A percentile compares a stretch with the other conserved stretches of the same genome.
phyloP scores from a whole-genome alignment of 35 echinoderm and acorn worm species.

The Apostichopus parvimensis region DNA sequence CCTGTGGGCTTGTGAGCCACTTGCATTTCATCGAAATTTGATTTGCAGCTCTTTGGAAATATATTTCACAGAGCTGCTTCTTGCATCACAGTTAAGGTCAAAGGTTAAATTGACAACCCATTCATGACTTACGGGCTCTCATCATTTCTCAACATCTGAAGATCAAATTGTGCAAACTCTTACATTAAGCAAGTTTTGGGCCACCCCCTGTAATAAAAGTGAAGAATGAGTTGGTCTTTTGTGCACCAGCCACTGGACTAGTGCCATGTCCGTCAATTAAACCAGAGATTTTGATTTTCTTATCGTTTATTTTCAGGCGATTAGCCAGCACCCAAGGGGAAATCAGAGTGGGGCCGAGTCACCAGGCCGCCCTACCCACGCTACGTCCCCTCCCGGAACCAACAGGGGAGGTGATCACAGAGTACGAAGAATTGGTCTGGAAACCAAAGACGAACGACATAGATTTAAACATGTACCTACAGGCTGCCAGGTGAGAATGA shows the following conservation, averaged over 20 bases:
- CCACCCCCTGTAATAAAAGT: too few relatives aligned
- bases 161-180: too few relatives aligned
- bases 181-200: too few relatives aligned
- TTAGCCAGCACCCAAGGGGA: constrained; percentile 96
- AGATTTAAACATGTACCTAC: constrained; percentile 91
- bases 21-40: too few relatives aligned
- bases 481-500: constrained; percentile 77
- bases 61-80: too few relatives aligned
- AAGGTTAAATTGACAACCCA: too few relatives aligned
- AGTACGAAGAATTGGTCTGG: constrained; percentile 90
- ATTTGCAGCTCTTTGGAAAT: too few relatives aligned
- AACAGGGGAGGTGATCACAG: constrained; percentile 26
- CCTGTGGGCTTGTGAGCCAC: too few relatives aligned
- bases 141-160: too few relatives aligned
- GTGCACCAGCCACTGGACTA: not conserved
- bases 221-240: not conserved
- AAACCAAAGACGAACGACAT: constrained; percentile 81
- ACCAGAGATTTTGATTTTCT: not conserved
- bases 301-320: constrained; percentile 48
- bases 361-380: constrained; percentile 84
- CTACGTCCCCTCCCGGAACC: constrained; percentile 58
- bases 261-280: not conserved
- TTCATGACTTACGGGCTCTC: too few relatives aligned
- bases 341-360: constrained; percentile 87
- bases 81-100: too few relatives aligned